phyloP scores from a whole-genome alignment of 2,113 vertebrate genomes.

The Hiodon tergisus region DNA sequence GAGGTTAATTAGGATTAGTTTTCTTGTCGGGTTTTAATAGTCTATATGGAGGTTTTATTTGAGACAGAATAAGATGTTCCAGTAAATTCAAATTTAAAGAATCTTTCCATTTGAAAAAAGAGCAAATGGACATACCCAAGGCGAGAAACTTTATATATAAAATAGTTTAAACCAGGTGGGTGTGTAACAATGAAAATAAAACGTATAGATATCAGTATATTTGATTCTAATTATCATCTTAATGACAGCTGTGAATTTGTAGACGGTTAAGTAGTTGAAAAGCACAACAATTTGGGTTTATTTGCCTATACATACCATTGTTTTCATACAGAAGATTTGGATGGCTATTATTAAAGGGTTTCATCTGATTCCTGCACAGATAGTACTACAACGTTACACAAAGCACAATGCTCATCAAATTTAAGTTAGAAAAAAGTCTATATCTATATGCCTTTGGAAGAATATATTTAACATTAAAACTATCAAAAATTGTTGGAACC shows the following conservation, averaged over 20 bases:
- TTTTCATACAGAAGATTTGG: not conserved
- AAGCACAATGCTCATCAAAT: constrained; percentile 19
- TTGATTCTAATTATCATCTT: not conserved
- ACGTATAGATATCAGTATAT: not conserved
- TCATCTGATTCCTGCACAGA: not conserved
- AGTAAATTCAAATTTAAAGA: not conserved
- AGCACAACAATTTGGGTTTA: constrained; percentile 1
- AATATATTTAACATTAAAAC: too few species aligned
- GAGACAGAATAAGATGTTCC: not conserved
- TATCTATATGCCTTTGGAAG: too few species aligned
- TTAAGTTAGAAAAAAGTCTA: not conserved
- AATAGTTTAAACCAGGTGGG: not conserved
- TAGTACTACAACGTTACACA: not conserved
- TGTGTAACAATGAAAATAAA: not conserved
- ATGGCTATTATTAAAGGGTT: not conserved
- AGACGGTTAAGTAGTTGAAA: constrained; percentile 7
- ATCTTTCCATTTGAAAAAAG: not conserved
- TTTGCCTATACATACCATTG: not conserved
- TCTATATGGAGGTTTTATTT: not conserved
- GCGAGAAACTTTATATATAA: not conserved
- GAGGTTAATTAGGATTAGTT: not conserved
- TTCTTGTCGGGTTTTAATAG: not conserved
- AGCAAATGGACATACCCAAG: not conserved
- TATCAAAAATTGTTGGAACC: too few species aligned
- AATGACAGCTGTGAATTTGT: not conserved